phyloP scores from a whole-genome alignment of 2,113 vertebrate genomes.

The Hiodon tergisus region DNA sequence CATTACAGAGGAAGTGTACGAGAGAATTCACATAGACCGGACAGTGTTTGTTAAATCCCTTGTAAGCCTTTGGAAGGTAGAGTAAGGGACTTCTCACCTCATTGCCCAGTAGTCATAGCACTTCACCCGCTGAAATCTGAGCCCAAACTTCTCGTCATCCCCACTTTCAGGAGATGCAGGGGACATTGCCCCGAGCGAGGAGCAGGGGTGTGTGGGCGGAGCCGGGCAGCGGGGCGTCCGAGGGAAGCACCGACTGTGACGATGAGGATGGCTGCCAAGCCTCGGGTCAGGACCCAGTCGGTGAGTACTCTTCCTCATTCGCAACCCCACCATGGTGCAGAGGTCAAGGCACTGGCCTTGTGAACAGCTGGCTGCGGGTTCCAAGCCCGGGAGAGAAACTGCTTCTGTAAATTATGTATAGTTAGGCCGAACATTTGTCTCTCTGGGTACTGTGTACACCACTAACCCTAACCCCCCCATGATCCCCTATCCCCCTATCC shows the following conservation, averaged over 20 bases:
- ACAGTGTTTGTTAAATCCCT: too few relatives aligned
- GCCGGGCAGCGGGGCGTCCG: constrained; percentile 50
- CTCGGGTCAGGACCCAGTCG: constrained; percentile 57
- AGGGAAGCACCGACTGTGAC: constrained; percentile 74
- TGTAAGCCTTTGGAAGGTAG: too few relatives aligned
- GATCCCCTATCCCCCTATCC: background rate
- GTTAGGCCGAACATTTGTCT: background rate
- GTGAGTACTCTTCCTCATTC: constrained; percentile 42
- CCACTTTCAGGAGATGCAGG: constrained; percentile 57
- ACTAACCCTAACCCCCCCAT: background rate
- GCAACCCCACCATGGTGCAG: background rate
- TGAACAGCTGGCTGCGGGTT: background rate
- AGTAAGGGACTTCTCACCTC: background rate
- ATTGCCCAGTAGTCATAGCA: background rate
- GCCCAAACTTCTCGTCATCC: background rate
- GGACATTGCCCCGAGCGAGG: constrained; percentile 47
- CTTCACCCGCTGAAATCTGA: background rate
- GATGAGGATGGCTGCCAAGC: constrained; percentile 84
- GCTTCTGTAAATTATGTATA: too few relatives aligned
- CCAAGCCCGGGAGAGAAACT: too few relatives aligned
- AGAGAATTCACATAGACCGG: too few relatives aligned
- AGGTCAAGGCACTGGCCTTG: background rate
- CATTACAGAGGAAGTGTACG: too few relatives aligned
- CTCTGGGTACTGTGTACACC: background rate
- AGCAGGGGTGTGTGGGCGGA: constrained; percentile 56